Percentiles rank a stretch among this genome's conserved stretches.
phyloP scores from a whole-genome alignment of 2,797 vertebrate genomes.

The Lindbergichthys nudifrons region DNA sequence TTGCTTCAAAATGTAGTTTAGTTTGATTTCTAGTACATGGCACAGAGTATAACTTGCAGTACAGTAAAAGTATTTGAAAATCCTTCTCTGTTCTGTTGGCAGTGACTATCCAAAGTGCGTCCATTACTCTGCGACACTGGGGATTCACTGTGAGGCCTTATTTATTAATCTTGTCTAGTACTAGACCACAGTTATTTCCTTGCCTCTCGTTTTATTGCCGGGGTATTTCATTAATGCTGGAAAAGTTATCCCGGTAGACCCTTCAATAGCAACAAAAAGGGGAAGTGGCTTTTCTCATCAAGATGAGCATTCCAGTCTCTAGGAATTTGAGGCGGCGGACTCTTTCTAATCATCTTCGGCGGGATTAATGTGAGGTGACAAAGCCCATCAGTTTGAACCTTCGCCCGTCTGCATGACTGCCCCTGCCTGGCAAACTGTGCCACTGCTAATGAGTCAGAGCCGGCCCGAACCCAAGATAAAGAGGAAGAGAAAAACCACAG shows the following conservation, averaged over 20 bases:
- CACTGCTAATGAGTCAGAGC: slow-evolving; percentile 86
- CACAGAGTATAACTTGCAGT: slow-evolving; percentile 17
- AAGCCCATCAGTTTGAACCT: slow-evolving; percentile 82
- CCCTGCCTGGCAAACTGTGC: slow-evolving; percentile 79
- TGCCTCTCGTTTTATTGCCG: slow-evolving; percentile 24
- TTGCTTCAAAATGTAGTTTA: background rate
- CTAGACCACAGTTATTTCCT: slow-evolving; percentile 31
- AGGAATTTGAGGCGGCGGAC: slow-evolving; percentile 62
- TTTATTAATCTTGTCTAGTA: slow-evolving; percentile 41
- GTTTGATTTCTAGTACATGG: slow-evolving; percentile 5
- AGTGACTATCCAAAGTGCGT: slow-evolving; percentile 26
- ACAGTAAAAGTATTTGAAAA: slow-evolving; percentile 37
- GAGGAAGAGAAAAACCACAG: slow-evolving; percentile 10
- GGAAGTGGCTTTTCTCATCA: slow-evolving; percentile 54
- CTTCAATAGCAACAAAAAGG: slow-evolving; percentile 33
- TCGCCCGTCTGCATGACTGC: slow-evolving; percentile 84
- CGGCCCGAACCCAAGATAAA: slow-evolving; percentile 60
- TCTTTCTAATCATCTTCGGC: slow-evolving; percentile 77
- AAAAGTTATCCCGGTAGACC: slow-evolving; percentile 35
- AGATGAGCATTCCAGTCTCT: slow-evolving; percentile 65
- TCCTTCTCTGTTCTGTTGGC: slow-evolving; percentile 34
- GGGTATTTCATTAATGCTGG: slow-evolving; percentile 37
- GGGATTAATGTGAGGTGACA: slow-evolving; percentile 89
- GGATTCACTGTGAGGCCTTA: slow-evolving; percentile 27
- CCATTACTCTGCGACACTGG: slow-evolving; percentile 37